phyloP scores from a whole-genome alignment of 2,113 vertebrate genomes.

The Elachura formosa region DNA sequence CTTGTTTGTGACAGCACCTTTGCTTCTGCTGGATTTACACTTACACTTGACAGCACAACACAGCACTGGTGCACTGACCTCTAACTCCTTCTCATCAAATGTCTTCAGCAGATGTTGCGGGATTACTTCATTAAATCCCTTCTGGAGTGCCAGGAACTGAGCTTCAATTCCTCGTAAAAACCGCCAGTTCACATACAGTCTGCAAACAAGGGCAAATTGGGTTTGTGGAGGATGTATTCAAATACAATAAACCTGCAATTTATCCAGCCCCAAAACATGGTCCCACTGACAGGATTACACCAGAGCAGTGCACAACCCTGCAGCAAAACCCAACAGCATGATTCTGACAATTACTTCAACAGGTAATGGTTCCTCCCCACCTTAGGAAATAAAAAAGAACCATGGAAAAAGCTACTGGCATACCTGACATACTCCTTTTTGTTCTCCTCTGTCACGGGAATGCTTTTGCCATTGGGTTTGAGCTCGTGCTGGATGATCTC shows the following conservation, averaged over 20 bases:
- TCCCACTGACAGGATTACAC: background rate
- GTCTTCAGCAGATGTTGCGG: slow-evolving; percentile 97
- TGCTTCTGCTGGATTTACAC: background rate
- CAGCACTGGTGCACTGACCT: slow-evolving; percentile 75
- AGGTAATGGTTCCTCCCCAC: background rate
- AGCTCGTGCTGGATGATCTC: slow-evolving; percentile 98
- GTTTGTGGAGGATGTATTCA: background rate
- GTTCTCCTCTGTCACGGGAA: slow-evolving; percentile 92
- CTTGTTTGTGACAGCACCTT: background rate
- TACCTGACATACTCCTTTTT: slow-evolving; percentile 98
- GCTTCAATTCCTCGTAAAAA: slow-evolving; percentile 97
- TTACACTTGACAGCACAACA: background rate
- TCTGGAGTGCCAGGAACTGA: slow-evolving; percentile 96
- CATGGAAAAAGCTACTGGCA: background rate
- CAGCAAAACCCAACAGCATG: background rate
- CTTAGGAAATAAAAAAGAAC: background rate
- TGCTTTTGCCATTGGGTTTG: slow-evolving; percentile 97
- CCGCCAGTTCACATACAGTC: slow-evolving; percentile 98
- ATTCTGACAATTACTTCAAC: no score
- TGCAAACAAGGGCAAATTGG: slow-evolving; percentile 41
- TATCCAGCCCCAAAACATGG: background rate
- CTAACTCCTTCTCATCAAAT: slow-evolving; percentile 97
- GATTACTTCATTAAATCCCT: slow-evolving; percentile 98
- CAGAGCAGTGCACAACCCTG: background rate
- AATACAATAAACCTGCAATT: background rate